Evolutionary conservation across 2,797 vertebrate species (phyloP).

Genomic region (Triplophysa bombifrons): DNA sequence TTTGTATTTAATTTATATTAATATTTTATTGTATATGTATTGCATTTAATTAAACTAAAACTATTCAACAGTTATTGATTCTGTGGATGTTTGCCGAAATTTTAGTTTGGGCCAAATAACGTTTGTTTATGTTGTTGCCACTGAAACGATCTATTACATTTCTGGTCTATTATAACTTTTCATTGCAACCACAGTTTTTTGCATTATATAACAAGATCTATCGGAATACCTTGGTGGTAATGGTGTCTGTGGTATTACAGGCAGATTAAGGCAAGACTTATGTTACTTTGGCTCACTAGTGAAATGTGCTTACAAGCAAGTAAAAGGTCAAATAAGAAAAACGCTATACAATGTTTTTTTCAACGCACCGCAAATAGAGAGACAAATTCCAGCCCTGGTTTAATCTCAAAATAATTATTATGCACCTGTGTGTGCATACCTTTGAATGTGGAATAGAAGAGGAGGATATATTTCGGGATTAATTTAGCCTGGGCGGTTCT

Average conservation of each 20-base stretch:
- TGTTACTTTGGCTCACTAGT: conserved; percentile 59
- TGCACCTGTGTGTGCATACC: conserved; percentile 74
- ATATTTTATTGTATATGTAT: neutral
- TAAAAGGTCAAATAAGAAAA: conserved; percentile 67
- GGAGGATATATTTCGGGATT: conserved; percentile 71
- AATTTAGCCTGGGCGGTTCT: conserved; percentile 67
- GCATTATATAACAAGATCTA: conserved; percentile 56
- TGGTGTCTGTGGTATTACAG: conserved; percentile 54
- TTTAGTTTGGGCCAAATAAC: no score
- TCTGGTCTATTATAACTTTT: neutral
- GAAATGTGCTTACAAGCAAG: conserved; percentile 58
- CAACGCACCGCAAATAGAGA: conserved; percentile 27
- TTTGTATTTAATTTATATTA: no score
- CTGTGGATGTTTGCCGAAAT: no score
- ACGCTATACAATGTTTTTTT: neutral
- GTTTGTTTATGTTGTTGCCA: no score
- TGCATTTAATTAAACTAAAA: no score
- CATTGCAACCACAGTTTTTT: conserved; percentile 52
- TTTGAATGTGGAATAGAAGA: conserved; percentile 68
- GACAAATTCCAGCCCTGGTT: conserved; percentile 59
- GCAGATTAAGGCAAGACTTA: conserved; percentile 49
- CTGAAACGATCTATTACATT: neutral
- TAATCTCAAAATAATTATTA: conserved; percentile 78
- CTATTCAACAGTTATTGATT: no score
- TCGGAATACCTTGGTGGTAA: conserved; percentile 32